Conservation (phyloP, 2,113 vertebrate species). For the Mesoclemmys tuberculata region DNA sequence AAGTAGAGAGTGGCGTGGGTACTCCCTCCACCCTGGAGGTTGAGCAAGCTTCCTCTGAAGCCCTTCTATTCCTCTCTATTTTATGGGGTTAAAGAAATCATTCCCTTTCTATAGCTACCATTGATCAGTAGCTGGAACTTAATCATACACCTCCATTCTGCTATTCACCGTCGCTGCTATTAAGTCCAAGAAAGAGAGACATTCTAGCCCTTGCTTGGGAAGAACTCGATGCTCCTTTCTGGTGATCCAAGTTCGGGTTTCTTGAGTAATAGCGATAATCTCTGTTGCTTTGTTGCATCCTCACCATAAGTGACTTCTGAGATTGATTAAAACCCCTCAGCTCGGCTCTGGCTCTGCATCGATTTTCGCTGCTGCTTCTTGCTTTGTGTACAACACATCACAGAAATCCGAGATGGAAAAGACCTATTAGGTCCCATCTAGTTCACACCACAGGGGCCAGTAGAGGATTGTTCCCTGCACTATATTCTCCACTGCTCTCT, state of each 20-base stretch:
- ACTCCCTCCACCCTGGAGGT: not conserved
- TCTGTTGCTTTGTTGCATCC: constrained; percentile 63
- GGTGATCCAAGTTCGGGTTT: constrained; percentile 30
- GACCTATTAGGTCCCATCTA: constrained; percentile 50
- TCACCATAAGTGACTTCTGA: constrained; percentile 56
- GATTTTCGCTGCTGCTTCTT: constrained; percentile 65
- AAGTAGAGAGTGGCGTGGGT: not conserved
- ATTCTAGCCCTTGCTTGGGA: constrained; percentile 14
- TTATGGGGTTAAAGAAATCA: not conserved
- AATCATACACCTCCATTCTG: not conserved
- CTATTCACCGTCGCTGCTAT: constrained; percentile 10
- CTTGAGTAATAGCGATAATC: constrained; percentile 53
- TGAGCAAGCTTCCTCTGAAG: not conserved
- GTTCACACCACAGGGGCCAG: not conserved
- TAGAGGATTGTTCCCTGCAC: not conserved
- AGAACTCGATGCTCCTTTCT: constrained; percentile 36
- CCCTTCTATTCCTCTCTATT: not conserved
- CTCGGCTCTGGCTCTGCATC: constrained; percentile 53
- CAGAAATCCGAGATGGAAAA: constrained; percentile 68
- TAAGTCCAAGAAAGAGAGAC: constrained; percentile 11
- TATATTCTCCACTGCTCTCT: not conserved
- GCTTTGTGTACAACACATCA: constrained; percentile 65
- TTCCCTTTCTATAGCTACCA: constrained; percentile 9
- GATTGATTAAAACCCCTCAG: constrained; percentile 70
- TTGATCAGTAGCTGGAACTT: constrained; percentile 2